Evolutionary conservation across 2,888 invertebrate genomes (phyloP).

Genomic region (Xestia ashworthii): DNA sequence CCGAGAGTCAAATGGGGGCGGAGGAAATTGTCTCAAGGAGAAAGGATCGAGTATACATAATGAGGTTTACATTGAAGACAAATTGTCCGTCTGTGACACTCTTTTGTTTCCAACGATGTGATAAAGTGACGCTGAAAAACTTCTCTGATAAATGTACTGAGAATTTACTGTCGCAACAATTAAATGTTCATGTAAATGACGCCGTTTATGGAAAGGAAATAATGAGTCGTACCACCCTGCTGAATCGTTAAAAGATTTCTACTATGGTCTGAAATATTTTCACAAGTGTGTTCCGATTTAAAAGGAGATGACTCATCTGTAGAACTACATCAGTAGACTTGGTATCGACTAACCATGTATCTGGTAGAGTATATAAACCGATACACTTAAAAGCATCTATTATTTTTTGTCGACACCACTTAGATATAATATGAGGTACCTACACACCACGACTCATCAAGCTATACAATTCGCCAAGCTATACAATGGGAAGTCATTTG

Average conservation of each 20-base stretch:
- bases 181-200: slow-evolving; percentile 7
- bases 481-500: no score
- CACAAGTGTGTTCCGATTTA: no score
- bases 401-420: no score
- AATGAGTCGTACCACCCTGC: no score
- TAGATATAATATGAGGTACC: no score
- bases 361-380: neutral
- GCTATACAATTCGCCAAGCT: no score
- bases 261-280: neutral
- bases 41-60: slow-evolving; percentile 60
- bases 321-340: neutral
- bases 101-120: slow-evolving; percentile 52
- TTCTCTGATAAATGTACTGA: slow-evolving; percentile 21
- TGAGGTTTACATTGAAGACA: slow-evolving; percentile 64
- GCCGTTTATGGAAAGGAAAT: neutral
- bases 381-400: neutral
- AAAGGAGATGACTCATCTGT: neutral
- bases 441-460: no score
- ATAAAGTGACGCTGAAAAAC: slow-evolving; percentile 51
- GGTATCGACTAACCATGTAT: neutral
- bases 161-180: slow-evolving; percentile 8
- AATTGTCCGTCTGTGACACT: slow-evolving; percentile 57
- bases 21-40: slow-evolving; percentile 48
- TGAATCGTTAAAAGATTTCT: neutral
- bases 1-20: slow-evolving; percentile 28